A percentile compares a stretch with the other conserved stretches of the same genome.
These are phyloP conservation scores for Sapajus apella DNA, from an alignment of 2,113 vertebrate species.

Conservation along the genomic window DNA sequence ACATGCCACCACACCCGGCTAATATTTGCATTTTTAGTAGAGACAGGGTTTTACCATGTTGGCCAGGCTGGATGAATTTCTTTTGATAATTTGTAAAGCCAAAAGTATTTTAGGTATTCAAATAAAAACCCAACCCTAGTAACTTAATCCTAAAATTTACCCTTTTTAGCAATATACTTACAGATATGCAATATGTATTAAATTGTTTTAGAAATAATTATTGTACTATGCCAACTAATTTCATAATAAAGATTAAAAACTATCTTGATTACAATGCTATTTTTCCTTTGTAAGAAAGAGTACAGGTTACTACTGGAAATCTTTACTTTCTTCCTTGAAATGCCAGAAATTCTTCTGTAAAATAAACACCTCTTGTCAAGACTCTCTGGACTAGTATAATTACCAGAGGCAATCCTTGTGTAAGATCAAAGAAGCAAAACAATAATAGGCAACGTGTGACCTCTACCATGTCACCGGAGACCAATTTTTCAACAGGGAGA, in stretches of 20 bases:
- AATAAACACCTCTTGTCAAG: slow-evolving; percentile 81
- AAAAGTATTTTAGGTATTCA: slow-evolving; percentile 40
- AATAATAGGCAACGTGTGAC: slow-evolving; percentile 66
- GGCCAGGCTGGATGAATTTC: not conserved
- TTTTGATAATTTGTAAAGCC: slow-evolving; percentile 35
- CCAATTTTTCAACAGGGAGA: slow-evolving; percentile 71
- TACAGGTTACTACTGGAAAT: slow-evolving; percentile 71
- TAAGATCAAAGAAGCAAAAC: slow-evolving; percentile 81
- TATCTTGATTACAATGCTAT: slow-evolving; percentile 29
- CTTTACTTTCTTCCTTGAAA: slow-evolving; percentile 79
- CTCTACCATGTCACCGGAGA: slow-evolving; percentile 68
- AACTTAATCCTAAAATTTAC: slow-evolving; percentile 47
- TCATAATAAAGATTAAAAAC: slow-evolving; percentile 23
- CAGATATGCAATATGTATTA: not conserved
- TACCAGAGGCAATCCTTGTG: slow-evolving; percentile 75
- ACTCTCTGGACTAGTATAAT: slow-evolving; percentile 74
- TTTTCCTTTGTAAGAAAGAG: slow-evolving; percentile 47
- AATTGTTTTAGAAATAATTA: slow-evolving; percentile 2
- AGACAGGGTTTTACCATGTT: too few species aligned
- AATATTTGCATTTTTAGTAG: too few species aligned
- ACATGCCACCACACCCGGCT: too few species aligned
- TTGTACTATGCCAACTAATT: slow-evolving; percentile 4
- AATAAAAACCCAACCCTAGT: slow-evolving; percentile 24
- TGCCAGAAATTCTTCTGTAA: slow-evolving; percentile 85
- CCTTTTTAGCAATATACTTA: slow-evolving; percentile 23